A percentile compares a stretch with the other conserved stretches of the same genome.
These are phyloP conservation scores for Ganaspis sp. DNA, from an alignment of 1,140 invertebrate genomes.

Conservation along the genomic window DNA sequence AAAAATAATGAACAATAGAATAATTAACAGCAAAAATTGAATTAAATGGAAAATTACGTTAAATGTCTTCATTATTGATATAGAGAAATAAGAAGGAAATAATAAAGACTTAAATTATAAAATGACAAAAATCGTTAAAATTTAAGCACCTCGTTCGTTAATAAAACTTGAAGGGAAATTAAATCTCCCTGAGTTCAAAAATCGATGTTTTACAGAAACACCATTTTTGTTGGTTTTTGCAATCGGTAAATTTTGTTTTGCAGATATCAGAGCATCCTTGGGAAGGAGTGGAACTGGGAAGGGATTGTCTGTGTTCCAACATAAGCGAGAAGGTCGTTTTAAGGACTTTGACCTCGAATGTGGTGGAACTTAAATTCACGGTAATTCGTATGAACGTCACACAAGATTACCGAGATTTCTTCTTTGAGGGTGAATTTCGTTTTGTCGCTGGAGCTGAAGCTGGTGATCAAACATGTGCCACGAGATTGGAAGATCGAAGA, in stretches of 20 bases:
- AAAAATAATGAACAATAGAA: too few species aligned
- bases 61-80: too few species aligned
- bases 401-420: conserved; percentile 88
- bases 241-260: conserved; percentile 79
- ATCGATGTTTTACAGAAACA: too few species aligned
- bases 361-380: conserved; percentile 84
- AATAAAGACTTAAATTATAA: too few species aligned
- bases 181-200: too few species aligned
- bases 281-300: conserved; percentile 81
- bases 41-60: too few species aligned
- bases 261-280: conserved; percentile 85
- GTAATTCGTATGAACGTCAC: conserved; percentile 88
- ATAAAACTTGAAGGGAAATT: too few species aligned
- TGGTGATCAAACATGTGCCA: conserved; percentile 53
- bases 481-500: conserved; percentile 80
- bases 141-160: too few species aligned
- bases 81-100: too few species aligned
- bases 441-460: conserved; percentile 74
- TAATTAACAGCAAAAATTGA: too few species aligned
- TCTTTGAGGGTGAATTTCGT: conserved; percentile 87
- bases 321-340: conserved; percentile 78
- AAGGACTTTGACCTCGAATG: conserved; percentile 81
- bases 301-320: conserved; percentile 86
- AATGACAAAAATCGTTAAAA: too few species aligned
- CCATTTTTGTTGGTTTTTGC: conserved; percentile 34